Conservation (phyloP, 2,113 vertebrate species). For the Muntiacus muntjak region DNA sequence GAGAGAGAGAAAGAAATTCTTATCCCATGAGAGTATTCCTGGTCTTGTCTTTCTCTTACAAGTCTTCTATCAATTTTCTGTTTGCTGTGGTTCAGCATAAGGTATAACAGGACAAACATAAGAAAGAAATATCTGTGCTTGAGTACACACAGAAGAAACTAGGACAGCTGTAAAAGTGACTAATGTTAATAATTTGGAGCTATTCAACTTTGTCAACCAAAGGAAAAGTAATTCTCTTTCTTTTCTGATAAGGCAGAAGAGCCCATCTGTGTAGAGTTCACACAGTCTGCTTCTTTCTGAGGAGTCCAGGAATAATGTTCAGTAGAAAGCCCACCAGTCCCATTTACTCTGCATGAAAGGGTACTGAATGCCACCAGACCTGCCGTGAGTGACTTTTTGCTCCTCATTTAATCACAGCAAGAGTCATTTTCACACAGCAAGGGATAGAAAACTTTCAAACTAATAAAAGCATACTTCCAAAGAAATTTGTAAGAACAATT, state of each 20-base stretch:
- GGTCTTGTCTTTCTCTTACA: neutral
- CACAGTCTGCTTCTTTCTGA: neutral
- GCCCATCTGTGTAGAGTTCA: neutral
- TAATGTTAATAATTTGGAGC: neutral
- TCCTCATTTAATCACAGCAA: conserved; percentile 52
- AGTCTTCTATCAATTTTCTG: neutral
- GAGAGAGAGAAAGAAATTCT: neutral
- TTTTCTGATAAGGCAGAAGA: conserved; percentile 5
- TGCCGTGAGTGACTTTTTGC: conserved; percentile 35
- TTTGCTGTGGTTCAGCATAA: neutral
- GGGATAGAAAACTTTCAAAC: neutral
- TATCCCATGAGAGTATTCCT: neutral
- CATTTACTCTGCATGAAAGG: conserved; percentile 39
- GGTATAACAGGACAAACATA: neutral
- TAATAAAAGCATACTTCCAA: conserved; percentile 36
- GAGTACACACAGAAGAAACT: neutral
- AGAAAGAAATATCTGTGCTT: neutral
- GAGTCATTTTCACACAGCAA: conserved; percentile 4
- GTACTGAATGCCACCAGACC: conserved; percentile 15
- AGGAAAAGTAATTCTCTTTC: neutral
- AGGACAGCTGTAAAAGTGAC: neutral
- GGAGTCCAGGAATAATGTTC: conserved; percentile 1
- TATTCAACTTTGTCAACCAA: conserved; percentile 40
- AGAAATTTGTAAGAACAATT: conserved; percentile 40
- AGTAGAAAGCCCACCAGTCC: conserved; percentile 3